Evolutionary conservation across 2,113 vertebrate genomes (phyloP), one percentile per base, ranked within the genome.

Genomic region (Charina bottae): DNA sequence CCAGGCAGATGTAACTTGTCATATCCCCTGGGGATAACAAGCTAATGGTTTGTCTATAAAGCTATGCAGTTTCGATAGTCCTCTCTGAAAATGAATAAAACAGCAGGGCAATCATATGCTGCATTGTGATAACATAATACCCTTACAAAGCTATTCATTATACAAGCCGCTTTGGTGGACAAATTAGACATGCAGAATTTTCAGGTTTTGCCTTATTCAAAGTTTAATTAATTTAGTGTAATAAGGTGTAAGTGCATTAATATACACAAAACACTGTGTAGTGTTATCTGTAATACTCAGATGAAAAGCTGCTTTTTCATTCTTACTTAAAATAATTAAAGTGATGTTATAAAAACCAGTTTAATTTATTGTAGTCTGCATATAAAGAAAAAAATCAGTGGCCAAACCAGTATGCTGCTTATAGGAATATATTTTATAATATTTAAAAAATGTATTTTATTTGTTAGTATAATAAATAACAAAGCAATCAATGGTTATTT

Each of bases 161-260:
- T 95, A 10, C 90, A 94, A 94, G 94, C 96, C 93, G 90, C 96
- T 96, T 97, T 96, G 87, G 93, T 94, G 90, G 93, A 88, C 96
- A 94, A 96, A 97, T 98, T 97, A 97, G 95, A 95, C 95, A 95
- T 96, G 95, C 94, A 0, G 95, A 96, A 97, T 97, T 97, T 96
- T 90, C 92, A 96, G 94, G 93, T 96, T 96, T 96, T 93, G 78
- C 94, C 91, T 96, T 95, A 97, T 96, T 97, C 95, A 97, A 89
- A 62, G 97, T 98, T 97, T 97, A 98, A 98, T 98, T 98, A 98
- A 96, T 96, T 97, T 94, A 49, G 72, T 96, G 94, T 98, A 97
- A 98, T 97, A 97, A 96, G 95, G 95, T 95, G 90, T 98, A 98
- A 98, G 97, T 95, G 96, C 93, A 96, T 98, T 98, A 97, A 96